Base-by-base conservation (phyloP, 2,113 vertebrate genomes). In the Varanus komodoensis region DNA sequence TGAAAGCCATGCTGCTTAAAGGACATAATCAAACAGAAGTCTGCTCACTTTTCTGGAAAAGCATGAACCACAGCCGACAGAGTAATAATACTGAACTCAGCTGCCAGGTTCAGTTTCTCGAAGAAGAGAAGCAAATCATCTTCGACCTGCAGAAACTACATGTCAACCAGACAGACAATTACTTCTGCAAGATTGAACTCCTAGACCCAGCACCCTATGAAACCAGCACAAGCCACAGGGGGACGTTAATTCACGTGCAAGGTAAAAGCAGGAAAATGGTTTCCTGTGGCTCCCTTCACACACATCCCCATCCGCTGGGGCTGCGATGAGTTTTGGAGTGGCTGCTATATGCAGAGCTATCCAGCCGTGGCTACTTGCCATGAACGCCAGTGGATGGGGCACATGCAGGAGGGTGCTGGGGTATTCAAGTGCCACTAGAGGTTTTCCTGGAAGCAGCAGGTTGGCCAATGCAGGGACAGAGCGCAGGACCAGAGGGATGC, bases 111-210 rank as follows among this genome's bases (percentile, higher is more conserved):
- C 14, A 54, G 32, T n/a, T 79, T 50, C 52, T 80, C 19, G 91
- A 89, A 2, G 95, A 96, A 92, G 93, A 96, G n/a, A 95, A 93
- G 87, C 1, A 14, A 6, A 96, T 98, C 19, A 96, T 94, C 57
- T 97, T 98, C 94, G 91, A 84, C 78, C 96, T 98, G 89, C 38
- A 71, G 90, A 95, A 97, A 79, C 85, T 98, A 92, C 93, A 25
- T 7, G 95, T 93, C 89, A 96, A 88, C 77, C 96, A 98, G 94
- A 98, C 97, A 38, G 97, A 98, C 90, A 97, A 98, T 94, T 98
- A 98, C 93, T 97, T 96, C 93, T 98, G 97, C 95, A 97, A 97
- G 93, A 97, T 97, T 0, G 97, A 97, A 81, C 92, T 93, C 64
- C 93, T 97, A 94, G 96, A 96, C 89, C 97, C 97, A 84, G 96